Conservation (phyloP, 2,797 vertebrate genomes). For the Trematomus bernacchii region DNA sequence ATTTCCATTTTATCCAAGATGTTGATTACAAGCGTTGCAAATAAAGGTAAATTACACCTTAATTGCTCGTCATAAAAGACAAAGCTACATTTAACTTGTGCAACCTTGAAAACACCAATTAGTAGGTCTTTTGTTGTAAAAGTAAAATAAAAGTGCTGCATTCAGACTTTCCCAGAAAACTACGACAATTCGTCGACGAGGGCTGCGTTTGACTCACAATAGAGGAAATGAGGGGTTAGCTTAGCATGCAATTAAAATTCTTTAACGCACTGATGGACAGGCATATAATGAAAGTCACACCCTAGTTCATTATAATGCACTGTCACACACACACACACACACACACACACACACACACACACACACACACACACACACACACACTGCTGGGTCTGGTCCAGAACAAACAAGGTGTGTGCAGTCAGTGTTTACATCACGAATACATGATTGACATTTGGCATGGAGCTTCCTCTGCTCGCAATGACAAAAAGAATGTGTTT, state of each 20-base stretch:
- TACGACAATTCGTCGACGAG: neutral
- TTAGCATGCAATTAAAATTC: constrained; percentile 40
- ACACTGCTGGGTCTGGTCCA: constrained; percentile 41
- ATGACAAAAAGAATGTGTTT: neutral
- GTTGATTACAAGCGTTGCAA: too few relatives aligned
- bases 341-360: constrained; percentile 40
- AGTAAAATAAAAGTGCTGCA: neutral
- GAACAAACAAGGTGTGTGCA: constrained; percentile 46
- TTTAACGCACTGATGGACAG: constrained; percentile 25
- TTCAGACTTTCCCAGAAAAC: neutral
- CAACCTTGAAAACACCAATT: neutral
- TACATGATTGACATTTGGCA: constrained; percentile 62
- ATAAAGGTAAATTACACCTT: neutral
- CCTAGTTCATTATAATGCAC: constrained; percentile 35
- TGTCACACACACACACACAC: constrained; percentile 45
- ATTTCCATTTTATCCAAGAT: too few relatives aligned
- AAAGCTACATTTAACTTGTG: neutral
- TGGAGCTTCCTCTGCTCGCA: constrained; percentile 34
- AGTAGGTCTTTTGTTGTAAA: neutral
- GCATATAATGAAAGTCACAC: constrained; percentile 38
- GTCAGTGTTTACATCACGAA: constrained; percentile 60
- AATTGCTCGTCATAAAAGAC: neutral
- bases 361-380: constrained; percentile 38
- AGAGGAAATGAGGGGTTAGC: constrained; percentile 6
- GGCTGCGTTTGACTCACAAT: neutral